Percentiles rank a stretch among this genome's conserved stretches.
These are phyloP conservation scores for Leiothrix lutea DNA, from an alignment of 2,113 vertebrate species.

Conservation along the genomic window DNA sequence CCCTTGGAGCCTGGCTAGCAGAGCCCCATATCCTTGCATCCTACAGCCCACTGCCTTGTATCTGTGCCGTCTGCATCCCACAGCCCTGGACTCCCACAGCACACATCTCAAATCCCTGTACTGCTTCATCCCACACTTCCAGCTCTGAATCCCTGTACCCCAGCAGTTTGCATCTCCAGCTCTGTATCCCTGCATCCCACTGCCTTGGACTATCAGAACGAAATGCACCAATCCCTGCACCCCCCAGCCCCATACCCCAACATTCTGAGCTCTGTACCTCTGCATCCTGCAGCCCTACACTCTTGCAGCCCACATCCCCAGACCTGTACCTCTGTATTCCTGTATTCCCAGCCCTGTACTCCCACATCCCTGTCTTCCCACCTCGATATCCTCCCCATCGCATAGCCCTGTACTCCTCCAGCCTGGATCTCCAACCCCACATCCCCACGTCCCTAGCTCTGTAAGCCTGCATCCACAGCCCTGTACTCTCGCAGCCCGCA, in stretches of 20 bases:
- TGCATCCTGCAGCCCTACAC: not conserved
- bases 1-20: not conserved
- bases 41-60: not conserved
- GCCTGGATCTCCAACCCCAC: not conserved
- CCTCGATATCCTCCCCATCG: not conserved
- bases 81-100: not conserved
- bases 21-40: not conserved
- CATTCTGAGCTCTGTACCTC: not conserved
- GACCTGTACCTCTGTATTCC: too few species aligned
- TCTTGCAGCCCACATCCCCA: not conserved
- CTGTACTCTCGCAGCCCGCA: not conserved
- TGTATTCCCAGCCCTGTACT: not conserved
- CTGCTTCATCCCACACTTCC: not conserved
- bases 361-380: not conserved
- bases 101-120: not conserved
- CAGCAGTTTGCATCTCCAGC: accelerated
- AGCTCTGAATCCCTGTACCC: not conserved
- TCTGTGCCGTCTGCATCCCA: not conserved
- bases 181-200: not conserved
- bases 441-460: not conserved
- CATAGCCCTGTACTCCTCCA: not conserved
- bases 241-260: not conserved
- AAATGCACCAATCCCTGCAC: accelerated
- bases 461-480: not conserved
- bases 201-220: not conserved